Conservation (phyloP, 2,888 invertebrate genomes). For the Cheilosia urbana region DNA sequence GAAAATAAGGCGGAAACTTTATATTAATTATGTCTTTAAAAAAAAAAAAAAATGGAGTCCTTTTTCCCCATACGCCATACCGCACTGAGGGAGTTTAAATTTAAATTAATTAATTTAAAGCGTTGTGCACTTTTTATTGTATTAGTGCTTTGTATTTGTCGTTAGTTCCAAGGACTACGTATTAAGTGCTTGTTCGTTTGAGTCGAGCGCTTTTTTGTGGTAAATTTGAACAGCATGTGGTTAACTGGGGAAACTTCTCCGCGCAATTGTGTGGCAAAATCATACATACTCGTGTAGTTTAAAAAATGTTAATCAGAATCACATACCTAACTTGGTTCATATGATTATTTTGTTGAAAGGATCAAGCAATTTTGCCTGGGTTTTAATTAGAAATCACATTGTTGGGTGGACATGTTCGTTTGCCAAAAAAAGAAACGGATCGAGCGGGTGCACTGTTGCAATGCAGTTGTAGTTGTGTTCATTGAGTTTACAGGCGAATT, state of each 20-base stretch:
- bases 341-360: too few species aligned
- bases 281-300: too few species aligned
- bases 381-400: too few species aligned
- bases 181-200: background rate
- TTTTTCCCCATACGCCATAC: background rate
- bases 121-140: background rate
- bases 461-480: too few species aligned
- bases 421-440: too few species aligned
- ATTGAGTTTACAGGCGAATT: too few species aligned
- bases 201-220: background rate
- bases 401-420: too few species aligned
- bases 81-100: background rate
- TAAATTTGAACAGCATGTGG: background rate
- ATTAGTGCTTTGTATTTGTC: background rate
- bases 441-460: too few species aligned
- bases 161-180: background rate
- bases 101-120: constrained; percentile 40
- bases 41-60: background rate
- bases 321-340: too few species aligned
- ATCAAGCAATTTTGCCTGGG: too few species aligned
- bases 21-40: constrained; percentile 15
- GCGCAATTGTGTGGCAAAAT: background rate
- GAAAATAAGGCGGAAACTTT: constrained; percentile 10
- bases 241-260: background rate
- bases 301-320: too few species aligned